Percentiles rank a stretch among this genome's conserved stretches.
phyloP scores from a whole-genome alignment of 2,113 vertebrate species.

The Ceyx cyanopectus region DNA sequence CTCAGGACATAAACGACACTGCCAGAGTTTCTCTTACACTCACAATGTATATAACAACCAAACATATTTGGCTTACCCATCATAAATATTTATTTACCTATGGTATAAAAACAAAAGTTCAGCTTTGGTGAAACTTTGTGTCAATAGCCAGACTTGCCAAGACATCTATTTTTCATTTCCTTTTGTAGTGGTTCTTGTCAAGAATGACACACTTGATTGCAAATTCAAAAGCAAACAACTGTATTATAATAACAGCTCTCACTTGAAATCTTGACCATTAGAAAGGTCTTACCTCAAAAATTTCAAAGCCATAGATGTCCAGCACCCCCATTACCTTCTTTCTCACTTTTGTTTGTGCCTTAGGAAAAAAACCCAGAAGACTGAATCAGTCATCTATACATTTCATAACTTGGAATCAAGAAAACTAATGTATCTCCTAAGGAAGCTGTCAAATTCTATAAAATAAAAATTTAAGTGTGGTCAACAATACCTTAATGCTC shows the following conservation, averaged over 20 bases:
- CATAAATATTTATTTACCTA: conserved; percentile 20
- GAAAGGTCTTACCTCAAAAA: conserved; percentile 92
- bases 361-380: conserved; percentile 22
- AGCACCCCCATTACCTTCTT: conserved; percentile 99
- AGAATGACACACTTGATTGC: not conserved
- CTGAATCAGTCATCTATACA: not conserved
- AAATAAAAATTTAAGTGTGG: not conserved
- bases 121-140: not conserved
- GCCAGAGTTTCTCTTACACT: not conserved
- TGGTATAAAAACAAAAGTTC: not conserved
- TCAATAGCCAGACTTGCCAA: not conserved
- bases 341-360: conserved; percentile 93
- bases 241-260: not conserved
- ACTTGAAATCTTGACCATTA: not conserved
- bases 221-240: not conserved
- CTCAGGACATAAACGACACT: not conserved
- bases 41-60: not conserved
- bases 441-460: not conserved
- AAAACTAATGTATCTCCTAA: not conserved
- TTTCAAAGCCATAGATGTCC: conserved; percentile 99
- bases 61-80: not conserved
- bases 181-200: not conserved
- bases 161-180: not conserved
- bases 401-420: not conserved
- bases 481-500: conserved; percentile 91